phyloP scores from a whole-genome alignment of 2,797 vertebrate genomes.

The Microcaecilia unicolor region DNA sequence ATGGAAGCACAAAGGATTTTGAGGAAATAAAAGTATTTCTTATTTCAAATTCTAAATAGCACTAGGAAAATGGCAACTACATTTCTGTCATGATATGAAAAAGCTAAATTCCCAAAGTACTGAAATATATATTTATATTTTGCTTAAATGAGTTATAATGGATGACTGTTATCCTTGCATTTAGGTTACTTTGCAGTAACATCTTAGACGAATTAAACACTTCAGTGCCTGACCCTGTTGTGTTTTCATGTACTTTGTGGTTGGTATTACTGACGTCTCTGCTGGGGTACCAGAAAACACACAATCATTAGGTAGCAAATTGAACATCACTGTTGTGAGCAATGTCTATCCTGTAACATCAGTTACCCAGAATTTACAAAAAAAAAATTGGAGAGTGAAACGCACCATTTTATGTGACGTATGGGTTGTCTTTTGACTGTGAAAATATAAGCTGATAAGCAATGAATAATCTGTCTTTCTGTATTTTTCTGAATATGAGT shows the following conservation, averaged over 20 bases:
- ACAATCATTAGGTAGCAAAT: too few species aligned
- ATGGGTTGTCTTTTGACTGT: neutral
- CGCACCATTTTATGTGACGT: too few species aligned
- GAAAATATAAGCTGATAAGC: neutral
- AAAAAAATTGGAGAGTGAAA: too few species aligned
- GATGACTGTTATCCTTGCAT: neutral
- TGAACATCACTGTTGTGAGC: too few species aligned
- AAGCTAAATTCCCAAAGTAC: neutral
- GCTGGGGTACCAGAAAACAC: too few species aligned
- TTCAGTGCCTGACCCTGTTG: too few species aligned
- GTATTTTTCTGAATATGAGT: neutral
- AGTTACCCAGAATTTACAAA: too few species aligned
- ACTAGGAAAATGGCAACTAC: conserved; percentile 3
- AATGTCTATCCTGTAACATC: too few species aligned
- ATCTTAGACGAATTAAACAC: conserved; percentile 5
- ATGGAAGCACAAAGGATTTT: conserved; percentile 8
- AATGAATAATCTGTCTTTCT: neutral
- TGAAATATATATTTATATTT: conserved; percentile 5
- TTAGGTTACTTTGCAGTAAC: conserved; percentile 1
- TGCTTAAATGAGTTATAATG: neutral
- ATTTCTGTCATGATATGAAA: neutral
- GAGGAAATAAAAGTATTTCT: neutral
- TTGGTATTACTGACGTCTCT: too few species aligned
- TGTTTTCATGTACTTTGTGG: too few species aligned
- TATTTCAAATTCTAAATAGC: neutral